phyloP scores from a whole-genome alignment of 2,888 invertebrate genomes.

The Acanthopleura granulata region DNA sequence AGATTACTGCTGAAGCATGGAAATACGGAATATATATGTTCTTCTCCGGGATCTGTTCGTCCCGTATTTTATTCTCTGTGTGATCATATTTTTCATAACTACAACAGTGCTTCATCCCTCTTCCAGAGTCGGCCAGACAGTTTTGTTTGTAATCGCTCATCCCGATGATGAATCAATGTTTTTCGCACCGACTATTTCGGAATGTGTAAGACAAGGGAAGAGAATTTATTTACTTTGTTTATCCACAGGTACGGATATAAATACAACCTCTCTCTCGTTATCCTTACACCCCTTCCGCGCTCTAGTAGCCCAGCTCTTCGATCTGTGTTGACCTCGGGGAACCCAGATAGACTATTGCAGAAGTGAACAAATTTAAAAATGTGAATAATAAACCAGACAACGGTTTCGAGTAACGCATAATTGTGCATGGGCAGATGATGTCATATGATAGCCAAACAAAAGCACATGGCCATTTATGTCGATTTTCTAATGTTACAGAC shows the following conservation, averaged over 20 bases:
- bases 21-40: neutral
- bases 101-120: neutral
- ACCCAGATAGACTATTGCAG: too few relatives aligned
- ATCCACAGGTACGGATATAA: slow-evolving; percentile 73
- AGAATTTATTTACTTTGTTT: slow-evolving; percentile 87
- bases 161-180: slow-evolving; percentile 99
- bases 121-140: slow-evolving; percentile 67
- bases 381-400: too few relatives aligned
- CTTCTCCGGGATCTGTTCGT: neutral
- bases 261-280: too few relatives aligned
- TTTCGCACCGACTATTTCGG: slow-evolving; percentile 82
- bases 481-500: too few relatives aligned
- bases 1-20: neutral
- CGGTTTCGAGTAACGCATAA: too few relatives aligned
- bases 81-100: neutral
- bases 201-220: slow-evolving; percentile 73
- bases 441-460: too few relatives aligned
- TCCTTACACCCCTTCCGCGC: too few relatives aligned
- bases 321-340: too few relatives aligned
- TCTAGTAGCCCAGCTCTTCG: too few relatives aligned
- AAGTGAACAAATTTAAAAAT: too few relatives aligned
- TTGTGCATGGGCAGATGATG: too few relatives aligned
- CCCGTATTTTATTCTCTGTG: slow-evolving; percentile 5
- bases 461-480: too few relatives aligned
- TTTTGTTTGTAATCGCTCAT: slow-evolving; percentile 91